phyloP scores from a whole-genome alignment of 2,888 invertebrate genomes.

The Nemotelus nigrinus region DNA sequence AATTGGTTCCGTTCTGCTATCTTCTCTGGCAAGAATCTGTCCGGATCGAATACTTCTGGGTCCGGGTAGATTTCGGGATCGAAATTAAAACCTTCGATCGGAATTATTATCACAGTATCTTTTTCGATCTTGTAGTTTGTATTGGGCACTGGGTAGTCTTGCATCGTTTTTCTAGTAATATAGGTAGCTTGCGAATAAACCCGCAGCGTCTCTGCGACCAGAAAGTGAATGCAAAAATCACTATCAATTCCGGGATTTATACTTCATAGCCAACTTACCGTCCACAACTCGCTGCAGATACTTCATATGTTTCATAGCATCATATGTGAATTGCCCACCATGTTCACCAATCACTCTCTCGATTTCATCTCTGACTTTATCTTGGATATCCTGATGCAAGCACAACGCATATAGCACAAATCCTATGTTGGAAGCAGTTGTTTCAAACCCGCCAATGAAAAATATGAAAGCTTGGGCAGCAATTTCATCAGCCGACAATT shows the following conservation, averaged over 20 bases:
- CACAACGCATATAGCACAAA: constrained; percentile 67
- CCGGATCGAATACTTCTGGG: constrained; percentile 69
- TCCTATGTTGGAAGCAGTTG: constrained; percentile 66
- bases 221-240: not conserved
- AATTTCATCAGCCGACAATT: constrained; percentile 65
- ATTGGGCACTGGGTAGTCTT: constrained; percentile 50
- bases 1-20: constrained; percentile 58
- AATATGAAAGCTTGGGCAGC: constrained; percentile 69
- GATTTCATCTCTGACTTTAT: constrained; percentile 64
- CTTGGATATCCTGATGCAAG: constrained; percentile 64
- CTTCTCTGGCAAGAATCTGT: constrained; percentile 67
- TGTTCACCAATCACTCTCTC: constrained; percentile 59
- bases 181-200: constrained; percentile 19
- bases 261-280: constrained; percentile 57
- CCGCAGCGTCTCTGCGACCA: constrained; percentile 17
- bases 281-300: constrained; percentile 66
- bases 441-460: constrained; percentile 68
- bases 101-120: constrained; percentile 66
- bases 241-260: no score
- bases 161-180: not conserved
- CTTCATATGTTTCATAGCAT: constrained; percentile 65
- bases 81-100: constrained; percentile 67
- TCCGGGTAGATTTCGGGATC: constrained; percentile 68
- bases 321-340: constrained; percentile 64
- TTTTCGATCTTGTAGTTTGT: constrained; percentile 64